Base-by-base conservation (phyloP, 2,888 invertebrate species). In the Rotaria magnacalcarata region DNA sequence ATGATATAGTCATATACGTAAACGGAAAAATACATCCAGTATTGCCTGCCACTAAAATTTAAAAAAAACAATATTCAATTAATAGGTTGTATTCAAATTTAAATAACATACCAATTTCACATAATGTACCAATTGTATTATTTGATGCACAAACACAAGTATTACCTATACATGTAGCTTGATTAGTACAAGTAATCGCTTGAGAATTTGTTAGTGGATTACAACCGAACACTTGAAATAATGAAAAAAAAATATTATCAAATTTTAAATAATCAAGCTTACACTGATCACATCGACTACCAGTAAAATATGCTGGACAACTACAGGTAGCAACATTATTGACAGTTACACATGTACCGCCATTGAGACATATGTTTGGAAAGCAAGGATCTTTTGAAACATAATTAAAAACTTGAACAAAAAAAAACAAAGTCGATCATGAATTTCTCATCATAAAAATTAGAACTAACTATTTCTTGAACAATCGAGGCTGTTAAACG, bases 301-400 rank as follows among this genome's bases (percentile, higher is more conserved):
- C 86, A 34, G 86, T 86, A 50, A 86, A 86, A 50, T 85, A 85
- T 7, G 56, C 75, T 41, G 85, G 85, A 85, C 86, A 86, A 43
- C 43, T n/a, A 58, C 86, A 86, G 16, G 27, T 34, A 14, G 58
- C n/a, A 24, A 58, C 7, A 19, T 60, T 60, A 19, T 27, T 74
- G 7, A 8, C 21, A 2, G 6, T 60, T 47, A 16, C 14, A 74
- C 86, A 86, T 19, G 56, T 86, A 41, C 80, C 86, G n/a, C 86
- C 85, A 52, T 86, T 86, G 24, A 75, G 56, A 54, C 86, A 86
- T 5, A 85, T 85, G 47, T 85, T 85, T 27, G 86, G 85, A 47
- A 80, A 86, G 60, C 86, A 86, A 41, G 58, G 34, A 74, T 85
- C 60, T 54, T n/a, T 47, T 11, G 27, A 0, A 41, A 74, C 43